phyloP scores from a whole-genome alignment of 2,113 vertebrate genomes.

The Spilogale gracilis region DNA sequence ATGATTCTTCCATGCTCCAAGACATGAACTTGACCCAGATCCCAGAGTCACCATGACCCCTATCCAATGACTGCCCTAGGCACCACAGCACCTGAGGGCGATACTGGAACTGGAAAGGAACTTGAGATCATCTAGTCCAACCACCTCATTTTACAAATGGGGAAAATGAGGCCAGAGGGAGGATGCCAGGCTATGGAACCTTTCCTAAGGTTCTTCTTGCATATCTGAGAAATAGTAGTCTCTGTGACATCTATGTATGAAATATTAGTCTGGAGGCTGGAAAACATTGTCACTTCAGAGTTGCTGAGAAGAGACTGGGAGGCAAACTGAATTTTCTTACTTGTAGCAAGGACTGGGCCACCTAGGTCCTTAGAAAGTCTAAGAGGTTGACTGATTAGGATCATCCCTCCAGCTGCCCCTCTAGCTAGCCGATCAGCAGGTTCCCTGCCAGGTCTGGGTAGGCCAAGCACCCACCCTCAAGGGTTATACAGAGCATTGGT shows the following conservation, averaged over 20 bases:
- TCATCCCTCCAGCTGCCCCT: background rate
- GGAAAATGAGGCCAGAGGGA: constrained; percentile 17
- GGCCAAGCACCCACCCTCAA: background rate
- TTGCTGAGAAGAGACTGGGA: constrained; percentile 4
- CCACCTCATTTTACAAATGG: constrained; percentile 7
- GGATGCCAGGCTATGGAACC: background rate
- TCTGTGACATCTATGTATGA: background rate
- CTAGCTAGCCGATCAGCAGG: background rate
- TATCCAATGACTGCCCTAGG: background rate
- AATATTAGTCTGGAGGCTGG: constrained; percentile 29
- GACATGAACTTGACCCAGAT: background rate
- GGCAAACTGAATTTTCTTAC: constrained; percentile 24
- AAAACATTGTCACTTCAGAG: constrained; percentile 31
- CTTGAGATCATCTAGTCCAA: constrained; percentile 29
- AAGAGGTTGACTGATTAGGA: background rate
- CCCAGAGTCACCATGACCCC: background rate
- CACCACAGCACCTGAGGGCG: background rate
- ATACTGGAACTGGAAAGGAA: constrained; percentile 56
- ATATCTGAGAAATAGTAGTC: background rate
- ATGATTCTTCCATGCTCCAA: background rate
- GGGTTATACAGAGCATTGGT: background rate
- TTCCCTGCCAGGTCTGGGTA: background rate
- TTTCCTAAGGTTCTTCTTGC: constrained; percentile 10
- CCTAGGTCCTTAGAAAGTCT: constrained; percentile 1
- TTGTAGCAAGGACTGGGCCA: constrained; percentile 38